Conservation (phyloP, 1,140 invertebrate genomes). For the Cherax quadricarinatus region DNA sequence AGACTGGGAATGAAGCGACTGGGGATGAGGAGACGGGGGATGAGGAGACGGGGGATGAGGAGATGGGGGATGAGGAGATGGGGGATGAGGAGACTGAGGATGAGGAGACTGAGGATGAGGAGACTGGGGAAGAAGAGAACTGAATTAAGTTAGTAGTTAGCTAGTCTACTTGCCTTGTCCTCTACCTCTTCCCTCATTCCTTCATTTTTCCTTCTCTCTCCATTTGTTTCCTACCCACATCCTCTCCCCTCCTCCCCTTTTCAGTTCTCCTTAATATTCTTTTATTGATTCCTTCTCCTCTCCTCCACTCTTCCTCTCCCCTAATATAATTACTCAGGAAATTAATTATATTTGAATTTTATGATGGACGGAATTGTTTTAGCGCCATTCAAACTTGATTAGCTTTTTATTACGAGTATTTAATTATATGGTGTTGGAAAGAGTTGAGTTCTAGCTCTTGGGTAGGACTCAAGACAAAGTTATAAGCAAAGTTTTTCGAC, state of each 20-base stretch:
- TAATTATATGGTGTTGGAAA: too few species aligned
- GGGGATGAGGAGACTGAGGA: too few species aligned
- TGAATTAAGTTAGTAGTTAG: constrained; percentile 28
- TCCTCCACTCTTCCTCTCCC: neutral
- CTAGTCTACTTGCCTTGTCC: neutral
- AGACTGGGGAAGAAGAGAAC: neutral
- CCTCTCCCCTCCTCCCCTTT: neutral
- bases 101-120: too few species aligned
- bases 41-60: too few species aligned
- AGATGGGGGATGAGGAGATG: too few species aligned
- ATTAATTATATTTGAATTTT: constrained; percentile 7
- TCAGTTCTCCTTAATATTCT: neutral
- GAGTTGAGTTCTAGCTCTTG: too few species aligned
- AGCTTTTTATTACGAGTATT: neutral
- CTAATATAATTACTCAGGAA: constrained; percentile 8
- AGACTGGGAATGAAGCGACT: too few species aligned
- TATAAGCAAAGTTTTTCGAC: too few species aligned
- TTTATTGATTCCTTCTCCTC: neutral
- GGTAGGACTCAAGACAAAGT: too few species aligned
- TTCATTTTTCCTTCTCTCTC: neutral
- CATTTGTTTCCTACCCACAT: neutral
- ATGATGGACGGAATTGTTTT: neutral
- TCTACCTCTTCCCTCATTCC: neutral
- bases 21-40: too few species aligned
- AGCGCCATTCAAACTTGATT: neutral